phyloP scores from a whole-genome alignment of 2,797 vertebrate genomes.

The Lindbergichthys nudifrons region DNA sequence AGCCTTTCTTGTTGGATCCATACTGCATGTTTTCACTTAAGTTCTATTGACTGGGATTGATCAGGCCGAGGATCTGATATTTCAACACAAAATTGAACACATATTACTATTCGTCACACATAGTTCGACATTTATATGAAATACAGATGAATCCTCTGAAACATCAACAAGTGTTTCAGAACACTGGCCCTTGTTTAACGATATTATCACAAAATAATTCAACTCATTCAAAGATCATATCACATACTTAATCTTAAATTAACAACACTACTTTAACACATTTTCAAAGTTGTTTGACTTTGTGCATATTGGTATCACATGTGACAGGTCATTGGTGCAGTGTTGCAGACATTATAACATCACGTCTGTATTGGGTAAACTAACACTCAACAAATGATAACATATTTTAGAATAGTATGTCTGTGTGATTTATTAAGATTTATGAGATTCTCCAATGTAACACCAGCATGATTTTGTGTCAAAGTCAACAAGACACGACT shows the following conservation, averaged over 20 bases:
- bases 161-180: slow-evolving; percentile 17
- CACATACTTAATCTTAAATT: not conserved
- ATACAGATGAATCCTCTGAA: slow-evolving; percentile 10
- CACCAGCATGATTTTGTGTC: slow-evolving; percentile 16
- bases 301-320: not conserved
- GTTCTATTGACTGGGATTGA: slow-evolving; percentile 33
- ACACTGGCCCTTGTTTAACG: not conserved
- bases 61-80: slow-evolving; percentile 30
- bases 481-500: slow-evolving; percentile 24
- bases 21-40: slow-evolving; percentile 45
- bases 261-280: not conserved
- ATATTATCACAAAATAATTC: not conserved
- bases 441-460: slow-evolving; percentile 4
- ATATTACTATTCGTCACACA: slow-evolving; percentile 3
- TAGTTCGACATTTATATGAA: slow-evolving; percentile 8
- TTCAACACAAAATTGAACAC: slow-evolving; percentile 25
- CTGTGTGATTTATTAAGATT: slow-evolving; percentile 21
- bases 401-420: slow-evolving; percentile 11
- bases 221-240: too few species aligned
- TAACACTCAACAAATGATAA: slow-evolving; percentile 8
- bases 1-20: slow-evolving; percentile 41
- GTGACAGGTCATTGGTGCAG: not conserved
- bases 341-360: not conserved
- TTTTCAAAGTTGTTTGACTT: slow-evolving; percentile 2
- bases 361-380: not conserved